Evolutionary conservation across 2,888 invertebrate species (phyloP).

Genomic region (Ferdinandea cuprea): DNA sequence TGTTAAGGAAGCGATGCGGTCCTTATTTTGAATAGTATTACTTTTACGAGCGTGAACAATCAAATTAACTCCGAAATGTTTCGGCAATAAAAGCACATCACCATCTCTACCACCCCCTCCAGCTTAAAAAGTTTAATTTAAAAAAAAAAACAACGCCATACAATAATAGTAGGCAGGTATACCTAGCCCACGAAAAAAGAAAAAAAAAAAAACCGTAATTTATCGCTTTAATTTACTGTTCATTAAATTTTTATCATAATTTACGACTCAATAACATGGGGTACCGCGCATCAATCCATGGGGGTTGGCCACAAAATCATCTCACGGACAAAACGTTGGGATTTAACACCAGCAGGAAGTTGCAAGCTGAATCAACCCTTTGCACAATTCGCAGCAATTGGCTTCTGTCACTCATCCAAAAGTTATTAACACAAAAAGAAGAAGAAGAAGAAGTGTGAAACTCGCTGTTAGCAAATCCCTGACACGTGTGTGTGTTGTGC

Average conservation of each 20-base stretch:
- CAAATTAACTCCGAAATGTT: constrained; percentile 57
- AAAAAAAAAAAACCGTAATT: too few species aligned
- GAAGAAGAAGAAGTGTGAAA: constrained; percentile 63
- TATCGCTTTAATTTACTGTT: constrained; percentile 77
- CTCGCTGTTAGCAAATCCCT: constrained; percentile 61
- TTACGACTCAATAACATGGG: constrained; percentile 76
- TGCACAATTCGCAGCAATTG: constrained; percentile 55
- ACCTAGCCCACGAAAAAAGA: constrained; percentile 44
- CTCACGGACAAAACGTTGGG: constrained; percentile 59
- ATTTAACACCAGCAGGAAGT: constrained; percentile 17
- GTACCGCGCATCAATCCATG: constrained; percentile 15
- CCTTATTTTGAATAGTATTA: constrained; percentile 42
- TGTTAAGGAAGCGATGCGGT: constrained; percentile 1
- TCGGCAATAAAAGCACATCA: constrained; percentile 31
- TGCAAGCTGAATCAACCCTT: constrained; percentile 67
- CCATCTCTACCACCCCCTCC: background rate
- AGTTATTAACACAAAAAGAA: constrained; percentile 63
- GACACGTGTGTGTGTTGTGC: constrained; percentile 60
- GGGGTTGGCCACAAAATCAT: constrained; percentile 34
- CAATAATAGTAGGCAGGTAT: too few species aligned
- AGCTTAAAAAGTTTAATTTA: constrained; percentile 54
- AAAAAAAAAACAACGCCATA: constrained; percentile 41
- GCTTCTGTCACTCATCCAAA: constrained; percentile 65
- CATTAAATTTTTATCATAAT: constrained; percentile 77
- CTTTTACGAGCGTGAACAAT: constrained; percentile 56